These are phyloP conservation scores for Micrasema longulum DNA, from an alignment of 1,140 invertebrate genomes.

Conservation along the genomic window DNA sequence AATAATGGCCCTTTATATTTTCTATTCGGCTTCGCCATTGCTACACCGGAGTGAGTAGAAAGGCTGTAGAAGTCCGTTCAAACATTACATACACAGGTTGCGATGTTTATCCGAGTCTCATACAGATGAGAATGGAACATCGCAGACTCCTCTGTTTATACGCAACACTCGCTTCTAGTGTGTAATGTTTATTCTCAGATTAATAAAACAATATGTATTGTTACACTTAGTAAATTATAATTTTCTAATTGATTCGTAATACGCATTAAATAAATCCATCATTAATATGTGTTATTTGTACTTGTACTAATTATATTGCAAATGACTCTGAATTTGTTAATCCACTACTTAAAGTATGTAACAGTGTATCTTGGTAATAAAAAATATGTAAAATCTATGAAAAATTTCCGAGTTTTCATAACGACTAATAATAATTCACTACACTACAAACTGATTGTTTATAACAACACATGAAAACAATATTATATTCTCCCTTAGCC, in stretches of 20 bases:
- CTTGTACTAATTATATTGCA: constrained; percentile 23
- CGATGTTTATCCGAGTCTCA: constrained; percentile 20
- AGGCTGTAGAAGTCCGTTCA: not conserved
- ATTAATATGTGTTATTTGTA: constrained; percentile 19
- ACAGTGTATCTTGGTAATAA: constrained; percentile 24
- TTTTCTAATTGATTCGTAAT: constrained; percentile 31
- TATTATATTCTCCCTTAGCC: too few relatives aligned
- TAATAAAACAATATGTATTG: constrained; percentile 18
- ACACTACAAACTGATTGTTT: too few relatives aligned
- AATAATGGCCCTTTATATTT: not conserved
- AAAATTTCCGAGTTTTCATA: constrained; percentile 12
- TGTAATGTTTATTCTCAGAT: constrained; percentile 24
- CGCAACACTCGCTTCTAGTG: constrained; percentile 30
- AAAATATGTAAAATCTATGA: constrained; percentile 10
- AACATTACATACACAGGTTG: constrained; percentile 13
- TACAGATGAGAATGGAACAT: not conserved
- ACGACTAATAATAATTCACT: constrained; percentile 13
- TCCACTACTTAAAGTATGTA: constrained; percentile 28
- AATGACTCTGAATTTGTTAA: constrained; percentile 13
- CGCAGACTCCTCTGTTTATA: constrained; percentile 8
- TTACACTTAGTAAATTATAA: constrained; percentile 11
- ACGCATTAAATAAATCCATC: not conserved
- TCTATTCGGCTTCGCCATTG: not conserved
- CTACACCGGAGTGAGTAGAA: not conserved
- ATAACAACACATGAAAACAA: not conserved